Evolutionary conservation across 2,888 invertebrate genomes (phyloP), one percentile per base, ranked within the genome.

Genomic region (Molorchus minor): DNA sequence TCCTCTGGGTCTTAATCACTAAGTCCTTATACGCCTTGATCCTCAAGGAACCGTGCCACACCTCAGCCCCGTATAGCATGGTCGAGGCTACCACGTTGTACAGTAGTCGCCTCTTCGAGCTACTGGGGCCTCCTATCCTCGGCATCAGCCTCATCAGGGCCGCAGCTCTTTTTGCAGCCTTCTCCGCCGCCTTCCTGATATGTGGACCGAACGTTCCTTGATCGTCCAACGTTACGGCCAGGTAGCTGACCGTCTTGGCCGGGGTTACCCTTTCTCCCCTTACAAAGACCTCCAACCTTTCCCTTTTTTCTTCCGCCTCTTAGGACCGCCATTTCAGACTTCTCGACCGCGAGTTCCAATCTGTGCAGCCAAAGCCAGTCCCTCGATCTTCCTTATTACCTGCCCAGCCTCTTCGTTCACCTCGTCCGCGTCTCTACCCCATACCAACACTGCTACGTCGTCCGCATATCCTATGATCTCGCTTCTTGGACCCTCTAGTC

Each of bases 101-200:
- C 10, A 59, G 12, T 0, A 60, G 3, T 16, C 19, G 53, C 21
- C 59, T 45, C 10, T 55, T 62, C 2, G 17, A 35, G 2, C 7
- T 10, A 0, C 49, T 21, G 1, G 62, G 40, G 1, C 65, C 60
- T 5, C 52, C 36, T 2, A 51, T 35, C 33, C 54, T 65, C 3
- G 68, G 61, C 64, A 72, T 70, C n/a, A 70, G 43, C 35, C 63
- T 58, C 15, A 41, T 43, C 7, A 72, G 38, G n/a, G 55, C 46
- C 2, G 49, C 21, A 5, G 58, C 57, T 16, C 35, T 55, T 13
- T 21, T 51, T 0, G 62, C 62, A 1, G 69, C 68, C 47, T 56
- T 69, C 4, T n/a, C 54, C 3, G 46, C 44, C 13, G 61, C 54
- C 8, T 20, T 49, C 13, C 35, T 43, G n/a, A 69, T 46, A 33